phyloP scores from a whole-genome alignment of 2,113 vertebrate species.

The Esox niger region DNA sequence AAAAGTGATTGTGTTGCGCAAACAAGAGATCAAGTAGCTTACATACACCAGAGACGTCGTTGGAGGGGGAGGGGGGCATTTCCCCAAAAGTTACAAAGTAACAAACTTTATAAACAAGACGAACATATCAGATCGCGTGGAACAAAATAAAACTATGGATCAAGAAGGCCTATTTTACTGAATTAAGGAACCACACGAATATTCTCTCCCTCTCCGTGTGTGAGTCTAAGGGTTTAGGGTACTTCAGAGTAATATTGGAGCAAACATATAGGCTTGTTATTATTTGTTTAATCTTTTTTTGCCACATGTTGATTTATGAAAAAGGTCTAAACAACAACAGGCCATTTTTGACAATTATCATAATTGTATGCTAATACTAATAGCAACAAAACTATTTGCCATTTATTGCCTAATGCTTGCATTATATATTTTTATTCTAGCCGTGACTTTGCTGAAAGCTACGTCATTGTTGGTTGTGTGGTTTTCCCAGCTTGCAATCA shows the following conservation, averaged over 20 bases:
- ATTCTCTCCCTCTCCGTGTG: background rate
- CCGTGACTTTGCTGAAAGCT: too few species aligned
- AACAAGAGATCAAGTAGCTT: constrained; percentile 86
- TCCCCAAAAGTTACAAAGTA: constrained; percentile 23
- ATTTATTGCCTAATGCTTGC: too few species aligned
- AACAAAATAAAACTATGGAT: background rate
- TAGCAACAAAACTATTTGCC: too few species aligned
- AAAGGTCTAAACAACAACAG: background rate
- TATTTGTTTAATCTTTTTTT: too few species aligned
- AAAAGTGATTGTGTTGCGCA: constrained; percentile 93
- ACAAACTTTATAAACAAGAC: background rate
- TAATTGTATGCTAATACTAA: background rate
- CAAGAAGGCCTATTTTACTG: too few species aligned
- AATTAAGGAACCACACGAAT: too few species aligned
- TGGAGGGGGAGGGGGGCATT: constrained; percentile 36
- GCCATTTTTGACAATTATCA: background rate
- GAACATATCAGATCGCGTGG: background rate
- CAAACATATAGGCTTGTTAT: background rate
- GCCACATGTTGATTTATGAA: background rate
- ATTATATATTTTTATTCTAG: too few species aligned
- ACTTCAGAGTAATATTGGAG: background rate
- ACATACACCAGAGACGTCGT: constrained; percentile 49
- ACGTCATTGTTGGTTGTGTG: too few species aligned
- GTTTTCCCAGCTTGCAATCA: too few species aligned
- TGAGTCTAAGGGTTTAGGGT: too few species aligned